Percentiles rank a stretch among this genome's conserved stretches.
Evolutionary conservation across 2,113 vertebrate species (phyloP).

Genomic region (Ceyx margarethae): DNA sequence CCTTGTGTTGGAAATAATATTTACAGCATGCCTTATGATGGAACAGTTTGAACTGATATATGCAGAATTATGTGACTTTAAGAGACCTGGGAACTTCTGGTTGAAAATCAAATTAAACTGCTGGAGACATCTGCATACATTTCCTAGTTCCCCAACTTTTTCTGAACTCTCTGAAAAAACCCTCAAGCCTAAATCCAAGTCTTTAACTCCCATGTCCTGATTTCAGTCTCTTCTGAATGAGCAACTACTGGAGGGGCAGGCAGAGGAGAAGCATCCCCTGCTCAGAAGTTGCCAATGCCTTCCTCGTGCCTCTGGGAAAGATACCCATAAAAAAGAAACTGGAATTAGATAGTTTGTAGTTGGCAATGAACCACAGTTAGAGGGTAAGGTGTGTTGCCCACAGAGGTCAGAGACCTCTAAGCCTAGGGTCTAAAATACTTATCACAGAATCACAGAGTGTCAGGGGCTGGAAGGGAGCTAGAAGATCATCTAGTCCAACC

Average conservation of each 20-base stretch:
- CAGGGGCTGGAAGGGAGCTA: no score
- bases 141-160: background rate
- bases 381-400: background rate
- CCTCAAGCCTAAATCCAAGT: background rate
- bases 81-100: background rate
- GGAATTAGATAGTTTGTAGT: background rate
- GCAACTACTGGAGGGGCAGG: background rate
- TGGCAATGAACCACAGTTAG: background rate
- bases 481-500: no score
- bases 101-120: constrained; percentile 11
- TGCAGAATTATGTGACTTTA: background rate
- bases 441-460: background rate
- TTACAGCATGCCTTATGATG: constrained; percentile 28
- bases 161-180: background rate
- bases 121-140: background rate
- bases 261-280: background rate
- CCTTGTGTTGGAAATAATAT: background rate
- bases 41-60: background rate
- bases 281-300: background rate
- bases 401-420: background rate
- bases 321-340: background rate
- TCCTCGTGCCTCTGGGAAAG: background rate
- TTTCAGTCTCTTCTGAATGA: background rate
- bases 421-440: background rate
- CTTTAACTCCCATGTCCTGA: background rate